These are phyloP conservation scores for Nothocercus nigrocapillus DNA, from an alignment of 2,113 vertebrate genomes.

Conservation along the genomic window DNA sequence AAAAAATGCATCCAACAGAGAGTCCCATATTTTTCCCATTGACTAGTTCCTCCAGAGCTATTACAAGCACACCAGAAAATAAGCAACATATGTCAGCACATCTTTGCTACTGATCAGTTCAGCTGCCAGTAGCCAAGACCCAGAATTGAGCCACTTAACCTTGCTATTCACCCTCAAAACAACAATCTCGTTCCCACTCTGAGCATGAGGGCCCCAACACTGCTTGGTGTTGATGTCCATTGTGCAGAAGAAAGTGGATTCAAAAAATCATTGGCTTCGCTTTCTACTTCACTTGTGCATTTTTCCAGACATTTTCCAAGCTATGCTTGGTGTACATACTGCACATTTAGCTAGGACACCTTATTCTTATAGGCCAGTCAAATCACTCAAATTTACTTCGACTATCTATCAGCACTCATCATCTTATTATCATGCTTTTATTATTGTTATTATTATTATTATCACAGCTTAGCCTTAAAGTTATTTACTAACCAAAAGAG, in stretches of 20 bases:
- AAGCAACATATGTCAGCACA: background rate
- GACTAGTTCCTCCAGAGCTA: background rate
- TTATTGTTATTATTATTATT: background rate
- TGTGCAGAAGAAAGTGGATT: background rate
- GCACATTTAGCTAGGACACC: background rate
- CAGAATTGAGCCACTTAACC: background rate
- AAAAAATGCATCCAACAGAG: background rate
- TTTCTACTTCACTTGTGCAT: background rate
- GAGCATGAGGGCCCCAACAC: background rate
- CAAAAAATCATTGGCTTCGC: background rate
- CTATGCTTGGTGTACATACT: background rate
- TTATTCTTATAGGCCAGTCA: background rate
- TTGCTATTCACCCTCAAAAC: background rate
- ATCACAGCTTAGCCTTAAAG: background rate
- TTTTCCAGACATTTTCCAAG: background rate
- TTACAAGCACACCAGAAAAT: background rate
- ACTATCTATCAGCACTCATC: background rate
- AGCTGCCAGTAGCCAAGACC: background rate
- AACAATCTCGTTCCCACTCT: background rate
- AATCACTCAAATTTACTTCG: background rate
- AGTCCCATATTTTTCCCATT: background rate
- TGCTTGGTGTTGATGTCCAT: rapidly evolving
- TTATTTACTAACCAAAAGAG: background rate
- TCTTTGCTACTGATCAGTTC: background rate
- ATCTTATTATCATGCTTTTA: background rate